phyloP scores from a whole-genome alignment of 1,140 invertebrate species.

The Danaus melanippus region DNA sequence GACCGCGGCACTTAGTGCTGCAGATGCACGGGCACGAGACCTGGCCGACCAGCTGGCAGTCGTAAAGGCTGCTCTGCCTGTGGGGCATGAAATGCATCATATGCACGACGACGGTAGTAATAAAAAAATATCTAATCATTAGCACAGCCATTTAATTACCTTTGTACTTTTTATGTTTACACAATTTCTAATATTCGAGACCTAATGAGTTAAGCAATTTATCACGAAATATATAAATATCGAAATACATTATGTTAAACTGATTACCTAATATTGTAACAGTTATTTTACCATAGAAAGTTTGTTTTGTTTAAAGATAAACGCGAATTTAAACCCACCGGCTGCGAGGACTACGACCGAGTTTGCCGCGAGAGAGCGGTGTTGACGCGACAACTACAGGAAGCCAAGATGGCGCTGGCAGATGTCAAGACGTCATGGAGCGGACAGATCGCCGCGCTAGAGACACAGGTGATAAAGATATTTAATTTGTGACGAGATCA shows the following conservation, averaged over 20 bases:
- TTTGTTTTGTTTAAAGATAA: slow-evolving; percentile 39
- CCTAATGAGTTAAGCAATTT: no score
- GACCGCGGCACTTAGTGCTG: slow-evolving; percentile 73
- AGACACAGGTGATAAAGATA: slow-evolving; percentile 79
- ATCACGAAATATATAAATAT: no score
- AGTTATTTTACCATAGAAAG: not conserved
- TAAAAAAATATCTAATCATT: no score
- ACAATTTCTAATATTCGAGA: no score
- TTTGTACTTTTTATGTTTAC: no score
- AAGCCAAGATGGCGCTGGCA: slow-evolving; percentile 86
- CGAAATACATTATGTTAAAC: no score
- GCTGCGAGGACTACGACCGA: slow-evolving; percentile 50
- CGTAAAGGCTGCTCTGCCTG: slow-evolving; percentile 73
- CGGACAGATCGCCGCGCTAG: slow-evolving; percentile 86
- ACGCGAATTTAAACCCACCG: slow-evolving; percentile 36
- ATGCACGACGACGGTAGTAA: slow-evolving; percentile 75
- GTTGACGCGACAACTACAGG: slow-evolving; percentile 83
- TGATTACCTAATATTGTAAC: no score
- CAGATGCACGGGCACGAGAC: slow-evolving; percentile 77
- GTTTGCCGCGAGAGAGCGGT: slow-evolving; percentile 76
- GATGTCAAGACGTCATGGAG: slow-evolving; percentile 94
- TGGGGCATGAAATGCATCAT: slow-evolving; percentile 66
- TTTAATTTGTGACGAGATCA: no score
- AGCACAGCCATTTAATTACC: no score
- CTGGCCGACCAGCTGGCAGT: slow-evolving; percentile 78